Base-by-base conservation (phyloP, 2,888 invertebrate genomes). In the Papilio demoleus region DNA sequence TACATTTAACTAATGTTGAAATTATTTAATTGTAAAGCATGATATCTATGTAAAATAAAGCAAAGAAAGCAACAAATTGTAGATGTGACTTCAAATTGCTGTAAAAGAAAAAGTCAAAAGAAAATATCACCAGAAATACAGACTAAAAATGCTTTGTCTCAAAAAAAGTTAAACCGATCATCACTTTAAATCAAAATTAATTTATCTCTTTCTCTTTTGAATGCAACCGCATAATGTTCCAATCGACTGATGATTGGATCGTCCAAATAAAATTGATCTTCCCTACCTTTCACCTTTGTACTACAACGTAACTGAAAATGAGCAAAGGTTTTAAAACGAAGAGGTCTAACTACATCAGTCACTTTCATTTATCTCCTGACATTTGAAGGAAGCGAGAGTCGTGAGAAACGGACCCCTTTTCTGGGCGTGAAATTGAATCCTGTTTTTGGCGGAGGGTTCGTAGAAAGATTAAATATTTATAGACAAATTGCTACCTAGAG, bases 401-500 rank as follows among this genome's bases (percentile, higher is more conserved):
- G 85, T 77, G 88, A 81, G 83, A 83, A 85, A 77, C 80, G 82
- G 84, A 87, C 86, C 90, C 90, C 88, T 89, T 90, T 90, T 85
- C 82, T 81, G 85, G 89, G 90, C 89, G 91, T 91, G 88, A 92
- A 92, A 92, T 92, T 92, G 92, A 92, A 92, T 92, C 91, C 88
- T 92, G 92, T 91, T 91, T 88, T 86, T 88, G 89, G 80, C 78
- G 83, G 82, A 88, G 90, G 91, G 90, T 83, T 86, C 79, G 82
- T 79, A 78, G 87, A 84, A 88, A 90, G 90, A 90, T 92, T 90
- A 92, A 92, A 92, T 91, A 92, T 92, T 92, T 92, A 86, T 87
- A 88, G 84, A 87, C 83, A 83, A 88, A 88, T 89, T 88, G 88
- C 87, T 85, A 86, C 86, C 85, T 79, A 77, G 87, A 86, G 86